A percentile compares a stretch with the other conserved stretches of the same genome.
phyloP scores from a whole-genome alignment of 2,888 invertebrate species.

The Junonia oenone region DNA sequence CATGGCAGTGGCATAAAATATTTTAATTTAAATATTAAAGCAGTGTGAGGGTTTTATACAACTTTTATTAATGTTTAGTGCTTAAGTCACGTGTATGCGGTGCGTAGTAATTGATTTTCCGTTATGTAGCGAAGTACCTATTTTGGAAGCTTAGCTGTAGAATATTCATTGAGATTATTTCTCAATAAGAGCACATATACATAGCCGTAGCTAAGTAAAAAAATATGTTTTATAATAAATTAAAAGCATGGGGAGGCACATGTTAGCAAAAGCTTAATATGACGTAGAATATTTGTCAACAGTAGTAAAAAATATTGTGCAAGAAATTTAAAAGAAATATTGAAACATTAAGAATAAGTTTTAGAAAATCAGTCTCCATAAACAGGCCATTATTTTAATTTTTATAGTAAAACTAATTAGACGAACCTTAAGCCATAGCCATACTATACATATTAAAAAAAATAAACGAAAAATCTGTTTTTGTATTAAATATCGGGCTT shows the following conservation, averaged over 20 bases:
- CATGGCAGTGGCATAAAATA: neutral
- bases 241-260: neutral
- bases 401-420: conserved; percentile 44
- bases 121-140: no score
- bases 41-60: no score
- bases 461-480: no score
- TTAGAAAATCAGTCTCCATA: conserved; percentile 78
- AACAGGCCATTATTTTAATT: conserved; percentile 72
- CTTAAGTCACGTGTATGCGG: no score
- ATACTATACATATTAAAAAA: conserved; percentile 5
- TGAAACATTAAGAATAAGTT: conserved; percentile 53
- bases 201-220: neutral
- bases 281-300: neutral
- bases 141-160: neutral
- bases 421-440: conserved; percentile 33
- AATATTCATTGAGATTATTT: no score
- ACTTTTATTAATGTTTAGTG: no score
- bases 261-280: neutral
- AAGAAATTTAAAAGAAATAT: conserved; percentile 27
- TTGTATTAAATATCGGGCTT: no score
- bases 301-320: conserved; percentile 2
- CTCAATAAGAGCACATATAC: neutral
- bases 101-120: no score
- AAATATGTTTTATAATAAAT: neutral
- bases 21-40: neutral